Percentiles rank a stretch among this genome's conserved stretches.
Conservation (phyloP, 92 coral and sea anemone genomes). For the Anthopleura xanthogrammica region DNA sequence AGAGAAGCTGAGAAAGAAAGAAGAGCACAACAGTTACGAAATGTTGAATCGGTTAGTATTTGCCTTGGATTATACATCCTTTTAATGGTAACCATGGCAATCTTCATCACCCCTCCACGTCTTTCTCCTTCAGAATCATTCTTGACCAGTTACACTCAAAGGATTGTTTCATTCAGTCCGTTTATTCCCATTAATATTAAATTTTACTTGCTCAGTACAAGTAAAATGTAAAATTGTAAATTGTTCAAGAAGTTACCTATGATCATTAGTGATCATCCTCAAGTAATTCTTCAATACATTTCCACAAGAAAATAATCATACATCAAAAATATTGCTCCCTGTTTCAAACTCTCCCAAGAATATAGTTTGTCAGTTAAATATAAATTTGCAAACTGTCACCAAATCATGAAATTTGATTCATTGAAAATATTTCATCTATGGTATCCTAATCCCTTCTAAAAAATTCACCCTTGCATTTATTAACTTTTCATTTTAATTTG, state of each 20-base stretch:
- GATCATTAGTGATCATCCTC: background rate
- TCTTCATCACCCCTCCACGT: background rate
- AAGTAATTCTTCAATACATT: background rate
- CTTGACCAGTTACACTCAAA: background rate
- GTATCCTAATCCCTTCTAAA: background rate
- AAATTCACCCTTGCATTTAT: background rate
- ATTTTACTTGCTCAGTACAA: no score
- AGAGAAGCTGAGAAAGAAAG: conserved; percentile 56
- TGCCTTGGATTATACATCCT: background rate
- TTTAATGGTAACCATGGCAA: background rate
- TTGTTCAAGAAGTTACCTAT: background rate
- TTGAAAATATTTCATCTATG: background rate
- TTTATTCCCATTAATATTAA: no score
- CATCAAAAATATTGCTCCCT: background rate
- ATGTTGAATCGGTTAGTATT: conserved; percentile 38
- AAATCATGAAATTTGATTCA: background rate
- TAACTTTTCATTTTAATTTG: background rate
- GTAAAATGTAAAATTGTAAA: no score
- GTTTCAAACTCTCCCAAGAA: background rate
- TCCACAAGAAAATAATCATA: background rate
- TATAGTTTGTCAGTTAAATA: background rate
- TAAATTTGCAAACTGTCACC: background rate
- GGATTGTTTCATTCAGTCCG: background rate
- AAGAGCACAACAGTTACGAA: conserved; percentile 48
- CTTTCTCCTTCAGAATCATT: background rate